Evolutionary conservation across 2,888 invertebrate species (phyloP), one percentile per base, ranked within the genome.

Genomic region (Eumacrocentrus americanus): DNA sequence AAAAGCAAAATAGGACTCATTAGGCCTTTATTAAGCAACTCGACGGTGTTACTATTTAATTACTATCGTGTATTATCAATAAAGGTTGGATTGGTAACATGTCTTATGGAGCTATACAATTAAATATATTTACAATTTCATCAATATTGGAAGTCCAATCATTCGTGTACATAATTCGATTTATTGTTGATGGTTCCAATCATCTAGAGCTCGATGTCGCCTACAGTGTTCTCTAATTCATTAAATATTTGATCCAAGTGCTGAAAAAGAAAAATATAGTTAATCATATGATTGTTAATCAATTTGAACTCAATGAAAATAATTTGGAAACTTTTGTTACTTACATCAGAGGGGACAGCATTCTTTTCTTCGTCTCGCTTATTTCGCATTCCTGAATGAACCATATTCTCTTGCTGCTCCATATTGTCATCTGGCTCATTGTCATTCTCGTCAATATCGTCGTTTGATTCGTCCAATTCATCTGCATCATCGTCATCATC

Each of bases 171-270:
- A n/a, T n/a, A n/a, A n/a, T n/a, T n/a, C n/a, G n/a, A n/a, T n/a
- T n/a, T n/a, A n/a, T n/a, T n/a, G n/a, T n/a, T n/a, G n/a, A n/a
- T n/a, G n/a, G n/a, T n/a, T n/a, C n/a, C n/a, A n/a, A n/a, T n/a
- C n/a, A n/a, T 63, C 67, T 70, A 75, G 47, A 77, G 70, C 55
- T 68, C 68, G 44, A 78, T 75, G 58, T 78, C 75, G 58, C 69
- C 71, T 53, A 77, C 70, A 62, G 70, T 75, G 22, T 75, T 76
- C 56, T 77, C 77, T 47, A 79, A 64, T 50, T 76, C 69, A 55
- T 61, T 75, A 53, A 79, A 79, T 71, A 79, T 75, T 57, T 72
- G 69, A 56, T 79, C 79, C 6, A 79, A 70, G 51, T 72, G 71
- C 79, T 79, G 64, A 50, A 74, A 72, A 25, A 61, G 55, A 55